Evolutionary conservation across 2,113 vertebrate species (phyloP), one percentile per base, ranked within the genome.

Genomic region (Neolamprologus longior): DNA sequence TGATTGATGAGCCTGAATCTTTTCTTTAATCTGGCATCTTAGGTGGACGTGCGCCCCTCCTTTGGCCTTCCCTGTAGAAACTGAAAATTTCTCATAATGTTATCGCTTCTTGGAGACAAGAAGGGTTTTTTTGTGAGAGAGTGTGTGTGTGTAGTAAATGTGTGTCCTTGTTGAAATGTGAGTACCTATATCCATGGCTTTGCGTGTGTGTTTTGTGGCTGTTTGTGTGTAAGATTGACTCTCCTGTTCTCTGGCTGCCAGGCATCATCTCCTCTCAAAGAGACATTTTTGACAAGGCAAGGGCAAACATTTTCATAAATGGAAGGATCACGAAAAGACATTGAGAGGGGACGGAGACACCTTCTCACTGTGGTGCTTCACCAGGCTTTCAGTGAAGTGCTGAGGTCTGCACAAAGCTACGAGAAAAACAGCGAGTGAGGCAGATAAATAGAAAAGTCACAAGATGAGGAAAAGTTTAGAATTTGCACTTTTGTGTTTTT

Each of bases 241-340:
- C 24, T 57, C 52, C 66, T 82, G 63, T 47, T 92, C 79, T 89
- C 54, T 68, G 42, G 85, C 85, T 89, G 87, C 83, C 82, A 88
- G 80, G 55, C 35, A 84, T 89, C 87, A 79, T 61, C 55, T 57
- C 40, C 31, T 86, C 80, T 89, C 73, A 86, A 82, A 86, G 81
- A 89, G 55, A 83, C 42, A 61, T 86, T 87, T 63, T 89, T 89
- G 90, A 90, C 88, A 91, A 89, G 86, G 88, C 89, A 91, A 93
- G 82, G 90, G 61, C 89, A 88, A 89, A 88, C 68, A 88, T 87
- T 92, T 90, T 90, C 88, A 92, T 90, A 88, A 90, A 93, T 87
- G 83, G 73, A 89, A 81, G 78, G 54, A 76, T 89, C 4, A 7
- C 61, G 68, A 89, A 92, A 90, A 89, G 84, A 86, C 42, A 40